Conservation (phyloP, 92 coral and sea anemone species). For the Phymanthus crucifer region DNA sequence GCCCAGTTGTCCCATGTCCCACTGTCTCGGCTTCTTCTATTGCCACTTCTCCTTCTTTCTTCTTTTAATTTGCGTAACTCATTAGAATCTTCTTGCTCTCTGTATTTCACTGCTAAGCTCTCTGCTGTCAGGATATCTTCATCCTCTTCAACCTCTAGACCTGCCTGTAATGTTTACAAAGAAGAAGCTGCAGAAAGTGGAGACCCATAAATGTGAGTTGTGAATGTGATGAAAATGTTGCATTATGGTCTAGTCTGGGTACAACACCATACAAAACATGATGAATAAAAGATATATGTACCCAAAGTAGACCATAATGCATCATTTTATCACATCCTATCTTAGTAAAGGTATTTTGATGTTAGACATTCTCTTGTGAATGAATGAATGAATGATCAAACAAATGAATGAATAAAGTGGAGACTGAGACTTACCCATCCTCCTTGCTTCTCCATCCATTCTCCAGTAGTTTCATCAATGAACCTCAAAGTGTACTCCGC, state of each 20-base stretch:
- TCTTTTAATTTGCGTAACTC: constrained; percentile 46
- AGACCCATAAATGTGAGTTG: background rate
- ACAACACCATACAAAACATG: no score
- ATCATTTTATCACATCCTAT: no score
- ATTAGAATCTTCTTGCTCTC: constrained; percentile 59
- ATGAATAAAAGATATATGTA: no score
- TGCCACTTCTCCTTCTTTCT: constrained; percentile 41
- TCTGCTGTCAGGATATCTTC: constrained; percentile 62
- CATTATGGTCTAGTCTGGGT: no score
- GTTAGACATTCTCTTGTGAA: background rate
- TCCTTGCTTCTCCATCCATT: constrained; percentile 94
- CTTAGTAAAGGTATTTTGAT: no score
- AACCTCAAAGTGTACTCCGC: constrained; percentile 88
- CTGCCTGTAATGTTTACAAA: constrained; percentile 42
- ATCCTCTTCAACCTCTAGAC: constrained; percentile 63
- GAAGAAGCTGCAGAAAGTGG: background rate
- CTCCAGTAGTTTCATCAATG: constrained; percentile 88
- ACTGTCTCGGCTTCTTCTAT: constrained; percentile 49
- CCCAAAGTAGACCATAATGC: no score
- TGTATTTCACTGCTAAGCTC: constrained; percentile 61
- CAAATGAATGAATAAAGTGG: background rate
- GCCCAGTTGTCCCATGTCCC: constrained; percentile 68
- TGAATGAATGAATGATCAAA: background rate
- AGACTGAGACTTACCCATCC: constrained; percentile 82
- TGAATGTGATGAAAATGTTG: no score